These are phyloP conservation scores for Bufotes viridis DNA, from an alignment of 2,797 vertebrate species.

Conservation along the genomic window DNA sequence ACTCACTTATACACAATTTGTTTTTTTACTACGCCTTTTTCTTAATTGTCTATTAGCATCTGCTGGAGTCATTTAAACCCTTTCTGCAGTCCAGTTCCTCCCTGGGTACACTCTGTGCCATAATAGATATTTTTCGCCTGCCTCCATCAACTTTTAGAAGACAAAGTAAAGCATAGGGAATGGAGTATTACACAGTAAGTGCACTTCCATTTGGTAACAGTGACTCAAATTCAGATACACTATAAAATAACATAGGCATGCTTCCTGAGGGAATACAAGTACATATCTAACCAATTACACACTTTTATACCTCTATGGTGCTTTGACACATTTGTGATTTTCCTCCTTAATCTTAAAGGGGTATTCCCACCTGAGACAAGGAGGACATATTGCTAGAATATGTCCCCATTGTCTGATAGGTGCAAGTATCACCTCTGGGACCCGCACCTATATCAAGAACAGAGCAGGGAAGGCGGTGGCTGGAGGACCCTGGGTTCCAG, in stretches of 20 bases:
- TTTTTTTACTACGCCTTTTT: not conserved
- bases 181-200: conserved; percentile 4
- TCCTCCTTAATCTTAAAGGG: no score
- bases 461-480: no score
- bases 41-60: conserved; percentile 3
- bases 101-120: not conserved
- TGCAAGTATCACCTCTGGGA: no score
- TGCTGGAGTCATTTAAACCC: conserved; percentile 7
- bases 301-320: conserved; percentile 31
- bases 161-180: not conserved
- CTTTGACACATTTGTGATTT: not conserved
- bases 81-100: conserved; percentile 19
- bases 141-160: not conserved
- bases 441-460: no score
- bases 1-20: not conserved
- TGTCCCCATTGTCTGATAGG: no score
- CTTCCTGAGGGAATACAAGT: not conserved
- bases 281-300: not conserved
- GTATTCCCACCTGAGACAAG: no score
- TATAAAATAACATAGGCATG: conserved; percentile 7
- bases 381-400: no score
- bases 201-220: not conserved
- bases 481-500: no score
- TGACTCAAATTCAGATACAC: not conserved
- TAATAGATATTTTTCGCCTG: conserved; percentile 32